Conservation (phyloP, 2,113 vertebrate species). For the Dipodomys merriami region DNA sequence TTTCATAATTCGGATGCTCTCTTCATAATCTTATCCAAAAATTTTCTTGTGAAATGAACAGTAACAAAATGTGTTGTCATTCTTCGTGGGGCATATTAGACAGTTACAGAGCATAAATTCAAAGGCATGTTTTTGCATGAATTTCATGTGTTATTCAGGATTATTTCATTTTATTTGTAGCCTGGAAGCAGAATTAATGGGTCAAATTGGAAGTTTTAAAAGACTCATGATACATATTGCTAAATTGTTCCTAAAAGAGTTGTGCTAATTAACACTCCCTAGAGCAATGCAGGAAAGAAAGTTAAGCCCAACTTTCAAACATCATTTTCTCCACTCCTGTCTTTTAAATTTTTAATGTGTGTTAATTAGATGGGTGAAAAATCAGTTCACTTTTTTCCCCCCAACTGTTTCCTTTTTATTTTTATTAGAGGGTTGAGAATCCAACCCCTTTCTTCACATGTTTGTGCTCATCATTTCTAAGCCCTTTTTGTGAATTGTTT, state of each 20-base stretch:
- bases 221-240: conserved; percentile 33
- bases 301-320: conserved; percentile 64
- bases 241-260: conserved; percentile 55
- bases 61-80: not conserved
- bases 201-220: conserved; percentile 56
- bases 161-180: conserved; percentile 46
- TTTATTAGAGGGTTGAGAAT: conserved; percentile 38
- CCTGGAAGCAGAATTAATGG: conserved; percentile 43
- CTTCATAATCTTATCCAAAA: not conserved
- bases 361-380: conserved; percentile 67
- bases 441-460: rapidly evolving
- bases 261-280: conserved; percentile 64
- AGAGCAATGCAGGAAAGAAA: conserved; percentile 61
- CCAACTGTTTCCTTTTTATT: conserved; percentile 28
- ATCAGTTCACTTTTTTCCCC: not conserved
- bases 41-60: not conserved
- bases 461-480: conserved; percentile 4
- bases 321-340: conserved; percentile 56
- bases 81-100: not conserved
- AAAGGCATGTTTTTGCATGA: not conserved
- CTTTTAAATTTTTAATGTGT: conserved; percentile 68
- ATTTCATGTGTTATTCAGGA: conserved; percentile 23
- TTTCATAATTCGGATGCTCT: conserved; percentile 14
- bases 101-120: not conserved
- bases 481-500: not conserved